phyloP scores from a whole-genome alignment of 2,113 vertebrate species.

The Nematolebias whitei region DNA sequence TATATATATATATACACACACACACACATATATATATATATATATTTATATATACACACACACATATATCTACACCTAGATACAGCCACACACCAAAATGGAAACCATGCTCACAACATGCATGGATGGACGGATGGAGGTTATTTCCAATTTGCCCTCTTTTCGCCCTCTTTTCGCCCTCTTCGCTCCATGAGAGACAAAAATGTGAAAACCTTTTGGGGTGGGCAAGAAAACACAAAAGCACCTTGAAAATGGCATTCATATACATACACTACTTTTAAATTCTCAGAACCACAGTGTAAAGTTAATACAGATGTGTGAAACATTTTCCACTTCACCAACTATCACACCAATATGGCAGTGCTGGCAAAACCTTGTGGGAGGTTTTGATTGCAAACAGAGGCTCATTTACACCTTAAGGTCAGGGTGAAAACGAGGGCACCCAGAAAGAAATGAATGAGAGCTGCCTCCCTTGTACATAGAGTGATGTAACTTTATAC shows the following conservation, averaged over 20 bases:
- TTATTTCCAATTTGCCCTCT: too few relatives aligned
- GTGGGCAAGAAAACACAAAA: conserved; percentile 8
- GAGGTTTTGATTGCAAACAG: conserved; percentile 40
- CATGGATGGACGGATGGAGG: too few relatives aligned
- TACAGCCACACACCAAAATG: too few relatives aligned
- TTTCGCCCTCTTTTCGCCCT: too few relatives aligned
- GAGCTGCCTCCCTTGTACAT: conserved; percentile 47
- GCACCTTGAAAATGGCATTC: conserved; percentile 6
- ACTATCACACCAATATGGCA: conserved; percentile 34
- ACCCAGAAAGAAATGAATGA: conserved; percentile 51
- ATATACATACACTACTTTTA: conserved; percentile 5
- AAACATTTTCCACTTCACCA: conserved; percentile 34
- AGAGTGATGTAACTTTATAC: conserved; percentile 45
- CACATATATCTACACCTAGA: too few relatives aligned
- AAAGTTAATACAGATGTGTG: conserved; percentile 15
- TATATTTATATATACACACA: too few relatives aligned
- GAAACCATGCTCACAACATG: too few relatives aligned
- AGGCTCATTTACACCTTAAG: conserved; percentile 57
- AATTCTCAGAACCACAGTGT: conserved; percentile 1
- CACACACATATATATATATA: too few relatives aligned
- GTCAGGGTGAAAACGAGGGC: conserved; percentile 49
- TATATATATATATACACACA: too few relatives aligned
- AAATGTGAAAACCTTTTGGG: conserved; percentile 2
- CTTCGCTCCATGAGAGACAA: too few relatives aligned
- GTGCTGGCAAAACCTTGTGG: conserved; percentile 41